Base-by-base conservation (phyloP, 2,888 invertebrate species). In the Rhyacophila evoluta region DNA sequence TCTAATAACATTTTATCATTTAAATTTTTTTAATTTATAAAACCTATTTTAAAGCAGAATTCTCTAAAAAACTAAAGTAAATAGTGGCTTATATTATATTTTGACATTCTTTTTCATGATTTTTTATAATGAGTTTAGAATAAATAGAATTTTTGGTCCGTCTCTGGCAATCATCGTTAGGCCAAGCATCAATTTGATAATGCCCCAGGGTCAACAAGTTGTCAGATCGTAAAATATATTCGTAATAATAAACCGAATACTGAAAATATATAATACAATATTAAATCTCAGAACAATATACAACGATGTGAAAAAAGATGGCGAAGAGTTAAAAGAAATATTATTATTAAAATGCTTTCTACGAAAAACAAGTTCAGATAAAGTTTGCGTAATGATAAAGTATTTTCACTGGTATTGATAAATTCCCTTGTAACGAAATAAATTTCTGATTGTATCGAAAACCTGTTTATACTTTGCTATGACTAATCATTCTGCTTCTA, bases 131-230 rank as follows among this genome's bases (percentile, higher is more conserved):
- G 29, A 33, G 29, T 6, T 33, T 6, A 6, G 29, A 6, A 2
- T 33, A 4, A 33, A 33, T 33, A 33, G 2, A 33, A 33, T 33
- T 6, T 6, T 33, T 33, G 2, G 19, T 55, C 19, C 55, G 25
- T 19, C 55, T 19, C 55, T 19, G 55, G 19, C 19, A 55, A 55
- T 55, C n/a, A n/a, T n/a, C 55, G 55, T 55, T 55, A 55, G 55
- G 15, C 25, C 2, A 19, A 55, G 25, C 55, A 55, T 55, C 55
- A 55, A 55, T 55, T 55, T 55, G 55, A 55, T 55, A 55, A 55
- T 55, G 55, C 55, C 55, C 55, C 55, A 55, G 55, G 55, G 55
- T 19, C 55, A 55, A 55, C 55, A 55, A 10, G 55, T 55, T 55
- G 55, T 55, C 55, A 55, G 55, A 19, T 19, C 55, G 19, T 55